Conservation (phyloP, 2,113 vertebrate species). For the Melanostigma gelatinosum region DNA sequence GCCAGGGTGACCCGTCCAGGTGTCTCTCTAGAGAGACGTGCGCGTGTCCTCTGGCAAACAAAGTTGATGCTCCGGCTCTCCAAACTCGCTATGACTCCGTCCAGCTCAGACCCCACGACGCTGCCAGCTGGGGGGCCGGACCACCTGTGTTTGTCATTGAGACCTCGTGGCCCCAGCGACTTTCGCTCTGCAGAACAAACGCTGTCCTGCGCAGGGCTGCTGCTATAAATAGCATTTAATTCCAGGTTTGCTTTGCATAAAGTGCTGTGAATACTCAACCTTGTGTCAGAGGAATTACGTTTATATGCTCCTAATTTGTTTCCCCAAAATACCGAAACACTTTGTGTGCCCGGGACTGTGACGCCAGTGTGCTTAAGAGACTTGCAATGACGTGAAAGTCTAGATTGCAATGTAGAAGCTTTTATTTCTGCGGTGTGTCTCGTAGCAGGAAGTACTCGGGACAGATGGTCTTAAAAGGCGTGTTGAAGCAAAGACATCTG, state of each 20-base stretch:
- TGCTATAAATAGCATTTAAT: conserved; percentile 45
- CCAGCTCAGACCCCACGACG: conserved; percentile 28
- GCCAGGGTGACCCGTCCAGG: conserved; percentile 65
- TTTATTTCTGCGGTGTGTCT: conserved; percentile 1
- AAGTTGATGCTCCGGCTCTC: conserved; percentile 6
- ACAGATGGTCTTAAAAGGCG: background rate
- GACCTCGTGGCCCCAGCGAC: conserved; percentile 52
- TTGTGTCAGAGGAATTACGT: conserved; percentile 16
- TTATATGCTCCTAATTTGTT: conserved; percentile 9
- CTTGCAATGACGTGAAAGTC: background rate
- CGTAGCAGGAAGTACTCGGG: background rate
- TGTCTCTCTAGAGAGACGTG: conserved; percentile 33
- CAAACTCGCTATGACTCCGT: background rate
- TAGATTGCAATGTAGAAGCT: background rate
- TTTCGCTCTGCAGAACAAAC: conserved; percentile 33
- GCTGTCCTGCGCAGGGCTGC: conserved; percentile 21
- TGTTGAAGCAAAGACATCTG: background rate
- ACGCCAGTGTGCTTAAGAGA: no score
- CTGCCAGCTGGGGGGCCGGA: conserved; percentile 55
- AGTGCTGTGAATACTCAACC: conserved; percentile 23
- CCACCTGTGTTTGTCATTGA: conserved; percentile 75
- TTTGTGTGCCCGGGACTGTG: background rate
- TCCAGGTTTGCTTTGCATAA: conserved; percentile 37
- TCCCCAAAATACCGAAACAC: background rate
- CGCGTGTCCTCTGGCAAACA: conserved; percentile 62